These are phyloP conservation scores for Passer montanus DNA, from an alignment of 2,113 vertebrate species.

Conservation along the genomic window DNA sequence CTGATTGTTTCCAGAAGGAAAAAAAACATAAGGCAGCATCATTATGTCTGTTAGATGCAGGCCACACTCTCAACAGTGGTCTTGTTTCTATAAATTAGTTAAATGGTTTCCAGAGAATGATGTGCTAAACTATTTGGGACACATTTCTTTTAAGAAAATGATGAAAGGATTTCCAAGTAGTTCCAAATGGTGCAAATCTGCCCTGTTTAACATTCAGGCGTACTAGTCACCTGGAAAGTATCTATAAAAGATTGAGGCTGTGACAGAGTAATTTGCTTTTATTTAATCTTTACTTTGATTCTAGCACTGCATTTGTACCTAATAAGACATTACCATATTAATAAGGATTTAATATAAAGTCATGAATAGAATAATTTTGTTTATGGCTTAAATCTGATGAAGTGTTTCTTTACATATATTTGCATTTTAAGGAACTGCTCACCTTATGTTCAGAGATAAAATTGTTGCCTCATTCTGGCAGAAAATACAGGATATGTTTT, in stretches of 20 bases:
- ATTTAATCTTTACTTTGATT: slow-evolving; percentile 35
- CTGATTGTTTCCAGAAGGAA: slow-evolving; percentile 72
- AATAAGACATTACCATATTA: background rate
- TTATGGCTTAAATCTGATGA: background rate
- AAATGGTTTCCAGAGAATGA: slow-evolving; percentile 70
- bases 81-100: slow-evolving; percentile 67
- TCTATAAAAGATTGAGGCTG: background rate
- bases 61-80: slow-evolving; percentile 45
- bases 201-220: slow-evolving; percentile 20
- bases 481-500: background rate
- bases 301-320: background rate
- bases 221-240: slow-evolving; percentile 58
- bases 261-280: background rate
- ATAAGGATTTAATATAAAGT: background rate
- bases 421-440: background rate
- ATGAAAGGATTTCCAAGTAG: slow-evolving; percentile 65
- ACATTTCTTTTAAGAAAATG: slow-evolving; percentile 53
- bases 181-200: slow-evolving; percentile 66
- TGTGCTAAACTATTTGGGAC: slow-evolving; percentile 40
- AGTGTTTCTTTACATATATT: background rate
- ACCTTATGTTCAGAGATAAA: background rate
- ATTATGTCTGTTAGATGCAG: slow-evolving; percentile 45
- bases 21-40: slow-evolving; percentile 45
- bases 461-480: background rate
- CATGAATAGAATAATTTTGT: background rate